Base-by-base conservation (phyloP, 2,888 invertebrate genomes). In the Macrosiphum euphorbiae region DNA sequence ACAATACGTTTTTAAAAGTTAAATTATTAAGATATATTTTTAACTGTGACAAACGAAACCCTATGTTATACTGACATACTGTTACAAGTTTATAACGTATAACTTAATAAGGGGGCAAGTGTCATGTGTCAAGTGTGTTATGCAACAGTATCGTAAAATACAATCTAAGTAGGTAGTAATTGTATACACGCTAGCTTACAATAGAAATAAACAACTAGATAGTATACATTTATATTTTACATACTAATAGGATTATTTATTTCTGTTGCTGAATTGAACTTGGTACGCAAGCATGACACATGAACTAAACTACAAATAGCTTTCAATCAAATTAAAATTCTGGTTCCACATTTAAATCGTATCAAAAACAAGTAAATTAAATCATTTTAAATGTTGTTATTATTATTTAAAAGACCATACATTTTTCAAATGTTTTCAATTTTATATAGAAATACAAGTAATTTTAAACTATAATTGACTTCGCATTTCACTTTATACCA, bases 211-310 rank as follows among this genome's bases (percentile, higher is more conserved):
- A 28, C 67, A 90, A 78, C 78, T 50, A 3, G 3, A 84, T 78
- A 91, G 35, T 52, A 78, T 52, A 90, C 52, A 84, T 84, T 41
- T 91, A 91, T 84, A 26, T 91, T 84, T 91, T 91, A 91, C 41
- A 13, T 55, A 41, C 41, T 55, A 91, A 91, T 84, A 41, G 78
- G 35, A 78, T 78, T 78, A 78, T 78, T 52, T 84, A 20, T 47
- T 47, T 24, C 16, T 61, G 44, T 78, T 50, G 5, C 41, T 58
- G 28, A 58, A 58, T 44, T 89, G 58, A 44, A 44, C 58, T 89
- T 16, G 28, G 13, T 89, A 26, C 20, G 2, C 89, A 44, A 11
- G 52, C 52, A 55, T n/a, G 20, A 47, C 35, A 20, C 8, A 86
- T 44, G 47, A 86, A 88, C 26, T 28, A 88, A 55, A 58, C 8